phyloP scores from a whole-genome alignment of 2,888 invertebrate species.

The Diabrotica balteata region DNA sequence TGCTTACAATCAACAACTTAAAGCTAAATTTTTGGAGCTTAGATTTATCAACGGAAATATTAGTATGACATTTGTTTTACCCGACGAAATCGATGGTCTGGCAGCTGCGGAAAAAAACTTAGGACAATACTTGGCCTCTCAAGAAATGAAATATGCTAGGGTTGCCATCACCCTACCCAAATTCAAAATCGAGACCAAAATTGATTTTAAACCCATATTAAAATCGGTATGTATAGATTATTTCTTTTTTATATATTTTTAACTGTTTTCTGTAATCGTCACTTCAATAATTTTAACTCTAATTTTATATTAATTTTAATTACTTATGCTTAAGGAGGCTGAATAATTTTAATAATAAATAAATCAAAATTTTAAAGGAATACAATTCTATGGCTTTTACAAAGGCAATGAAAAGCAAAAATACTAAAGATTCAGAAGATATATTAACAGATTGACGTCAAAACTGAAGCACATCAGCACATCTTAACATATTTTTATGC shows the following conservation, averaged over 20 bases:
- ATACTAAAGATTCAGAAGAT: no score
- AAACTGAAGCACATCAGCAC: no score
- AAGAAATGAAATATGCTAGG: constrained; percentile 26
- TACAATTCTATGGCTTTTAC: no score
- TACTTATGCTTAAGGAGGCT: no score
- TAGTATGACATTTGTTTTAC: constrained; percentile 45
- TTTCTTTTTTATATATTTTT: background rate
- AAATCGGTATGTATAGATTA: constrained; percentile 10
- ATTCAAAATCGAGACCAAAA: constrained; percentile 39
- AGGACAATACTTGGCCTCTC: constrained; percentile 31
- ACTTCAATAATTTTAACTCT: no score
- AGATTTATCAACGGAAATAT: constrained; percentile 42
- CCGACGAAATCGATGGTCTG: constrained; percentile 43
- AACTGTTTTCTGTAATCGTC: no score
- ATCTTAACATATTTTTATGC: no score
- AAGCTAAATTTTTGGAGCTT: constrained; percentile 48
- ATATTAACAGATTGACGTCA: no score
- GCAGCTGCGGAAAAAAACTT: constrained; percentile 33
- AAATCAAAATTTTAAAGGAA: no score
- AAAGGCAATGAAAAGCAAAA: no score
- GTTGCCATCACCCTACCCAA: constrained; percentile 43
- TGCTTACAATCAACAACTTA: constrained; percentile 41
- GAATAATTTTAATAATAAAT: no score
- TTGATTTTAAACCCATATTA: constrained; percentile 36
- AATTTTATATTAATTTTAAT: no score